phyloP scores from a whole-genome alignment of 2,888 invertebrate species.

The Anthophora plumipes region DNA sequence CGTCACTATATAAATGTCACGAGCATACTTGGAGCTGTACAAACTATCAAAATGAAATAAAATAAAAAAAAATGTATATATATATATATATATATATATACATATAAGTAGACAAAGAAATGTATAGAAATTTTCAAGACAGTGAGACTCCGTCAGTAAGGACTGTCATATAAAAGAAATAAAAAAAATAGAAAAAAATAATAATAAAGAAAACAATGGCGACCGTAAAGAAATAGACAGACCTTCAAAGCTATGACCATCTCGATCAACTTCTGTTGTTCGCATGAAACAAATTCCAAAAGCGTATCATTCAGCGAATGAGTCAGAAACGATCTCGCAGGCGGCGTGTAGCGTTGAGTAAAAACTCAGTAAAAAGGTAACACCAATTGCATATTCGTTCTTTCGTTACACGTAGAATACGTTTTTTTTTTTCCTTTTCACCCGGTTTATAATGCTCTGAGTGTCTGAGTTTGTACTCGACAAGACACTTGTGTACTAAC shows the following conservation, averaged over 20 bases:
- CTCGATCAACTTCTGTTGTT: slow-evolving; percentile 95
- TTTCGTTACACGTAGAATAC: slow-evolving; percentile 14
- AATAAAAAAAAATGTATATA: not conserved
- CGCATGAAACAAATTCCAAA: slow-evolving; percentile 87
- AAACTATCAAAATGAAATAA: slow-evolving; percentile 4
- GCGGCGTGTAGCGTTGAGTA: slow-evolving; percentile 52
- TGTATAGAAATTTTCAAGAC: not conserved
- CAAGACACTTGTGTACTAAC: slow-evolving; percentile 44
- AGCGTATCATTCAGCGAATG: slow-evolving; percentile 83
- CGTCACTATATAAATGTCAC: slow-evolving; percentile 12
- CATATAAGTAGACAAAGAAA: not conserved
- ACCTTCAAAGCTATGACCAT: slow-evolving; percentile 97
- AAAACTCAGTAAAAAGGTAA: slow-evolving; percentile 49
- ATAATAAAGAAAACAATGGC: slow-evolving; percentile 38
- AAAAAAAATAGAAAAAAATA: too few species aligned
- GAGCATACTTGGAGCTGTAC: slow-evolving; percentile 17
- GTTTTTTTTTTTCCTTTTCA: too few species aligned
- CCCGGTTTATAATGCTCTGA: not conserved
- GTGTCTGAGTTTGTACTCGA: slow-evolving; percentile 64
- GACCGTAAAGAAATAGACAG: slow-evolving; percentile 84
- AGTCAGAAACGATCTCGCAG: slow-evolving; percentile 46
- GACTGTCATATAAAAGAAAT: slow-evolving; percentile 36
- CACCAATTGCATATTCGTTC: not conserved
- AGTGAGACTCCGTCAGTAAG: slow-evolving; percentile 16
- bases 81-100: not conserved